Percentiles rank a stretch among this genome's conserved stretches.
Conservation (phyloP, 1,140 invertebrate species). For the Campodea augens region DNA sequence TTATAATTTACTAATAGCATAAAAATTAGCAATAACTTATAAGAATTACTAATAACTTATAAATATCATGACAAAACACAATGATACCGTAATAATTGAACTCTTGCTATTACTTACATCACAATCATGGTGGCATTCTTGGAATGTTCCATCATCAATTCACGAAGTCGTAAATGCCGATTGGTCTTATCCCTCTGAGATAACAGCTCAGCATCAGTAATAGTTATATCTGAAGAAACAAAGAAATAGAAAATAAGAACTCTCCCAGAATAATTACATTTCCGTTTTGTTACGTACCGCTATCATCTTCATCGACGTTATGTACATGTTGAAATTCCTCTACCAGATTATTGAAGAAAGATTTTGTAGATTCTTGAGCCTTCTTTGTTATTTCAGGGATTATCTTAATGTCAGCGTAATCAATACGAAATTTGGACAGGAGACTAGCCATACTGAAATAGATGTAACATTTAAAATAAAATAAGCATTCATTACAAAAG, state of each 20-base stretch:
- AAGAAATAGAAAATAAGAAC: slow-evolving; percentile 20
- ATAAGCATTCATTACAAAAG: neutral
- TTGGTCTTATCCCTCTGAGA: slow-evolving; percentile 79
- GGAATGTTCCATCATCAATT: slow-evolving; percentile 70
- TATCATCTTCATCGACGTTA: slow-evolving; percentile 30
- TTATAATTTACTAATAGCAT: too few species aligned
- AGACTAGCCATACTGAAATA: slow-evolving; percentile 73
- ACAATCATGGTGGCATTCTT: slow-evolving; percentile 68
- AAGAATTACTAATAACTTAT: too few species aligned
- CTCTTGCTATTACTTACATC: slow-evolving; percentile 57
- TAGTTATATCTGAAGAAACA: slow-evolving; percentile 4
- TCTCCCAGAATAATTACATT: slow-evolving; percentile 28
- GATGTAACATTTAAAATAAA: neutral
- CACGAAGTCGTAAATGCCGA: slow-evolving; percentile 68
- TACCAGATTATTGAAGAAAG: slow-evolving; percentile 65
- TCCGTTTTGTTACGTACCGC: slow-evolving; percentile 24
- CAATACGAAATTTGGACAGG: slow-evolving; percentile 87
- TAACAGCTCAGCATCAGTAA: slow-evolving; percentile 64
- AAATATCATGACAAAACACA: too few species aligned
- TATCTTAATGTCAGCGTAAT: slow-evolving; percentile 79
- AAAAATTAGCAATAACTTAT: too few species aligned
- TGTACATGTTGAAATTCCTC: slow-evolving; percentile 37
- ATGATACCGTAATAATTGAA: too few species aligned
- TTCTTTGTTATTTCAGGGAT: slow-evolving; percentile 66
- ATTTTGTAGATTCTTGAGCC: slow-evolving; percentile 42